Conservation (phyloP, 1,140 invertebrate species). For the Aphelenchoides besseyi region DNA sequence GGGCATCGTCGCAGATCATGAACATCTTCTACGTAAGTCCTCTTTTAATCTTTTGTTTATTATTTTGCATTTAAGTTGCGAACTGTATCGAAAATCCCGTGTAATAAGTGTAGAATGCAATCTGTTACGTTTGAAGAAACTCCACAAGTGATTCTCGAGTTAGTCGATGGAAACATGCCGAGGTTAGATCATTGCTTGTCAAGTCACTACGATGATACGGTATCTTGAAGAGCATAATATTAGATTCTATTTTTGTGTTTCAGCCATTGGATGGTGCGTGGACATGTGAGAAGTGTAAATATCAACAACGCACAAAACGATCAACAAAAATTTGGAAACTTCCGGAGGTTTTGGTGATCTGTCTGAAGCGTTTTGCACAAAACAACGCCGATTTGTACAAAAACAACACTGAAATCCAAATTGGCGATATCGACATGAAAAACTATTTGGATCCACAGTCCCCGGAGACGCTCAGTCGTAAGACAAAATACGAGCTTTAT, state of each 20-base stretch:
- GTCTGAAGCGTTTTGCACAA: slow-evolving; percentile 45
- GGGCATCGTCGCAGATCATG: slow-evolving; percentile 41
- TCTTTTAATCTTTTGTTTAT: background rate
- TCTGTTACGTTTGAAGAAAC: background rate
- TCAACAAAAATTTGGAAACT: slow-evolving; percentile 15
- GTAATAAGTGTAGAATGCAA: background rate
- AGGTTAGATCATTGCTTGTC: background rate
- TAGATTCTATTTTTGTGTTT: too few species aligned
- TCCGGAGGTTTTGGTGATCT: slow-evolving; percentile 29
- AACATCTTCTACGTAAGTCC: slow-evolving; percentile 43
- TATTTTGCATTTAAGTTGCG: background rate
- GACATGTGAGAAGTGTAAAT: slow-evolving; percentile 5
- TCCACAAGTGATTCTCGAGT: background rate
- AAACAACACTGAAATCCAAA: slow-evolving; percentile 36
- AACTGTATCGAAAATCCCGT: background rate
- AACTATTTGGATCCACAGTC: slow-evolving; percentile 37
- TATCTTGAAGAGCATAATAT: too few species aligned
- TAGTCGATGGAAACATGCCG: background rate
- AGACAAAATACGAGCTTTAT: slow-evolving; percentile 34
- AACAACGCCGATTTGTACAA: slow-evolving; percentile 38
- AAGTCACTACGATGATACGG: background rate
- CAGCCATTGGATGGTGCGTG: slow-evolving; percentile 14
- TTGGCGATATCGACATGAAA: slow-evolving; percentile 26
- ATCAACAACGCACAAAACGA: background rate
- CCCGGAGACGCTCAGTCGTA: background rate